Conservation (phyloP, 1,140 invertebrate genomes). For the Stegodyphus dumicola region DNA sequence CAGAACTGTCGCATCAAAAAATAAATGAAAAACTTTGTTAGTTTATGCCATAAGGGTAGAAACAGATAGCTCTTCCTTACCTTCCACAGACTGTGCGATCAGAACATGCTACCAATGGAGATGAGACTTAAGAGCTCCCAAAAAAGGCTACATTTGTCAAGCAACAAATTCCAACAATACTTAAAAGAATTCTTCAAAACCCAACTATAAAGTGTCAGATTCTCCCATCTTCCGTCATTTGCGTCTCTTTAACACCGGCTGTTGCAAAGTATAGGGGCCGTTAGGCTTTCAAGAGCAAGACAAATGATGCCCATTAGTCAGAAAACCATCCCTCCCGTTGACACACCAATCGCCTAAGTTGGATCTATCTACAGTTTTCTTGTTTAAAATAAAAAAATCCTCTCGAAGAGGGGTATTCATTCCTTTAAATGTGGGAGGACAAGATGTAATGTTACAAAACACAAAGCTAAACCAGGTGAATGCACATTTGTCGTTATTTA, state of each 20-base stretch:
- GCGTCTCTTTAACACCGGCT: not conserved
- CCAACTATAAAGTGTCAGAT: not conserved
- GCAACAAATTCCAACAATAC: not conserved
- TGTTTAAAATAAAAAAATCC: too few relatives aligned
- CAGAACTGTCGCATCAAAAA: too few relatives aligned
- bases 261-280: slow-evolving; percentile 3
- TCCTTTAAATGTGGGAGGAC: too few relatives aligned
- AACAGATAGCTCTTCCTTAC: too few relatives aligned
- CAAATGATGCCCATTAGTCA: slow-evolving; percentile 26
- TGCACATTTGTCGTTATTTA: too few relatives aligned
- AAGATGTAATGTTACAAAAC: not conserved
- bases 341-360: not conserved
- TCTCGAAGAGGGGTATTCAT: too few relatives aligned
- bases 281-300: not conserved
- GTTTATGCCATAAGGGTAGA: too few relatives aligned
- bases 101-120: too few relatives aligned
- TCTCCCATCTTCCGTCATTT: slow-evolving; percentile 14
- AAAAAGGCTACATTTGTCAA: not conserved
- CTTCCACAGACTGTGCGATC: too few relatives aligned
- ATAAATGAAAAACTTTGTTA: too few relatives aligned
- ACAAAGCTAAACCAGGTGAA: not conserved
- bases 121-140: not conserved
- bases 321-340: not conserved
- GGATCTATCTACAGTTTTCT: not conserved
- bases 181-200: not conserved